Conservation (phyloP, 2,113 vertebrate genomes). For the Rhineura floridana region DNA sequence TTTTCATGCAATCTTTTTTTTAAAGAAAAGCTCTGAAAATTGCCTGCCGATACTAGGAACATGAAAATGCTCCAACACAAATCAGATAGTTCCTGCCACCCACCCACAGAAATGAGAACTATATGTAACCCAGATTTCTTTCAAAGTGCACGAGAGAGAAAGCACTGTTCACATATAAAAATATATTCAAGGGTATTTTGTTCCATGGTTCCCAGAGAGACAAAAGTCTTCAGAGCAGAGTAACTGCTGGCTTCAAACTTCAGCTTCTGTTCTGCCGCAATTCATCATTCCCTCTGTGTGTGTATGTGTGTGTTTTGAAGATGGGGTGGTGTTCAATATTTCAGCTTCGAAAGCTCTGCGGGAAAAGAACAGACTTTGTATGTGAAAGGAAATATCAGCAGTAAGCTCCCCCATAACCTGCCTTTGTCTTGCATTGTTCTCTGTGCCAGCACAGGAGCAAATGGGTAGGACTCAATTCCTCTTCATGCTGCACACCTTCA, state of each 20-base stretch:
- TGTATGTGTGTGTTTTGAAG: conserved; percentile 27
- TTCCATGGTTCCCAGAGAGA: conserved; percentile 49
- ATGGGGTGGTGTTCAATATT: conserved; percentile 33
- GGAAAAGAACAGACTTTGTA: not conserved
- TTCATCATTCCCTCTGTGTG: conserved; percentile 21
- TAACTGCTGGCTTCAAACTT: conserved; percentile 63
- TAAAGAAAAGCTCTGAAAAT: conserved; percentile 34
- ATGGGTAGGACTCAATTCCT: not conserved
- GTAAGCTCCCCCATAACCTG: conserved; percentile 28
- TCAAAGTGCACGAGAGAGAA: not conserved
- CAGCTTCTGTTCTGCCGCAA: conserved; percentile 43
- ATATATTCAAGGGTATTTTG: conserved; percentile 23
- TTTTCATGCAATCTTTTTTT: conserved; percentile 26
- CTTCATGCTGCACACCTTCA: accelerated
- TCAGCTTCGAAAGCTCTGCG: conserved; percentile 30
- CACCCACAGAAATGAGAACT: conserved; percentile 28
- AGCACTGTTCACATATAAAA: conserved; percentile 17
- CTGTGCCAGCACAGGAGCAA: not conserved
- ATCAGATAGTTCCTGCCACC: not conserved
- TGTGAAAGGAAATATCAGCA: conserved; percentile 20
- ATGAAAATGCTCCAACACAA: not conserved
- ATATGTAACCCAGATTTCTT: conserved; percentile 47
- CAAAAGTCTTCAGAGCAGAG: conserved; percentile 45
- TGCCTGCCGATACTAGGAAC: not conserved
- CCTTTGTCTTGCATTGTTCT: conserved; percentile 26